Percentiles rank a stretch among this genome's conserved stretches.
phyloP scores from a whole-genome alignment of 2,888 invertebrate species.

The Zele albiditarsus region DNA sequence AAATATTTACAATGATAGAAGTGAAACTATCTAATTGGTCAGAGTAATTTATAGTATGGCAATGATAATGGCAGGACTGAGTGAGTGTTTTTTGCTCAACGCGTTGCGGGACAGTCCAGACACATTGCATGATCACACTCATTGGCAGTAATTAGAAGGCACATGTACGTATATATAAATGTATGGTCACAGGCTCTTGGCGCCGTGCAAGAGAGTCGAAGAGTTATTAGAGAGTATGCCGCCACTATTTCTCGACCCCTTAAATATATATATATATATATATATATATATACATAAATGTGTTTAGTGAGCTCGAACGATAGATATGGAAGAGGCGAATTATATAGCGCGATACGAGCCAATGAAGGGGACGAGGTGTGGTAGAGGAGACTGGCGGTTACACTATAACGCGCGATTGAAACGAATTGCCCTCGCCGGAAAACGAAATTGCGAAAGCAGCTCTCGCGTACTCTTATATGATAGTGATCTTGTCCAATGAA shows the following conservation, averaged over 20 bases:
- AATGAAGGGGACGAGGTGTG: neutral
- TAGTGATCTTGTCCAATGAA: constrained; percentile 51
- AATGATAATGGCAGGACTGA: neutral
- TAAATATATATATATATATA: neutral
- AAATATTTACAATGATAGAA: neutral
- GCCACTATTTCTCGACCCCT: neutral
- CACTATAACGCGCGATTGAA: constrained; percentile 50
- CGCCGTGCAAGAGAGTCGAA: constrained; percentile 43
- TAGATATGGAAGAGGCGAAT: neutral
- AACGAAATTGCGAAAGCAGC: constrained; percentile 51
- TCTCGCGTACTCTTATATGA: constrained; percentile 35
- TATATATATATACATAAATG: neutral
- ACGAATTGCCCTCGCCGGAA: constrained; percentile 51
- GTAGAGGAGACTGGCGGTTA: constrained; percentile 13
- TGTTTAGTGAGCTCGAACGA: neutral
- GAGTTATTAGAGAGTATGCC: constrained; percentile 1
- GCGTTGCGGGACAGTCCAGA: neutral
- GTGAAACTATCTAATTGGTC: constrained; percentile 1
- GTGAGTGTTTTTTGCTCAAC: neutral
- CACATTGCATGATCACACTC: constrained; percentile 39
- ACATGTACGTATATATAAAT: constrained; percentile 39
- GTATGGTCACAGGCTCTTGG: constrained; percentile 44
- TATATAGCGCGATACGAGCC: neutral
- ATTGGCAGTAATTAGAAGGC: constrained; percentile 64
- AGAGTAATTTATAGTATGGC: neutral